Evolutionary conservation across 2,113 vertebrate genomes (phyloP).

Genomic region (Amphilophus citrinellus): DNA sequence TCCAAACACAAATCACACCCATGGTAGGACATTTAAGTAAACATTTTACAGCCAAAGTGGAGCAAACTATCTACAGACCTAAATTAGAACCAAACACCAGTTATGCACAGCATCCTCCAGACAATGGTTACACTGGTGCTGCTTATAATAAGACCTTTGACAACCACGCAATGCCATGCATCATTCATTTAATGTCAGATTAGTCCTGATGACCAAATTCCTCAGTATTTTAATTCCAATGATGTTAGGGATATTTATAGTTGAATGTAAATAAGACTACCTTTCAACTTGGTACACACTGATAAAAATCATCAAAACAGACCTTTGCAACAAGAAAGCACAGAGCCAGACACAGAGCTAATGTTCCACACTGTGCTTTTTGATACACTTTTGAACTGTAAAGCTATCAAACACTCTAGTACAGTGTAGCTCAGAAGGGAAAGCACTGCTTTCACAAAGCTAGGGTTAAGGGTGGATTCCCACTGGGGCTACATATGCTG

Average conservation of each 20-base stretch:
- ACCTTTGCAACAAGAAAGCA: background rate
- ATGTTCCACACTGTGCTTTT: slow-evolving; percentile 19
- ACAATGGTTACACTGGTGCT: too few species aligned
- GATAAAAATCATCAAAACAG: background rate
- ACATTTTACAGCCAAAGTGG: too few species aligned
- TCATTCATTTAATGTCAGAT: too few species aligned
- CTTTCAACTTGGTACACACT: background rate
- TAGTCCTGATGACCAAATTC: too few species aligned
- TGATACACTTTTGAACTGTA: slow-evolving; percentile 31
- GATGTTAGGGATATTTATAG: background rate
- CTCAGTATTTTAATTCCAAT: too few species aligned
- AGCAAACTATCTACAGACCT: too few species aligned
- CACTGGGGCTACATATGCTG: slow-evolving; percentile 16
- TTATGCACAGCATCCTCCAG: too few species aligned
- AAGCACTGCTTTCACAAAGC: slow-evolving; percentile 18
- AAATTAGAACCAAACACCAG: too few species aligned
- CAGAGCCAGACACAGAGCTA: background rate
- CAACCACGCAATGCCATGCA: too few species aligned
- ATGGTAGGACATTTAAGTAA: too few species aligned
- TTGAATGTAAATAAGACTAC: background rate
- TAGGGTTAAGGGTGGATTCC: slow-evolving; percentile 21
- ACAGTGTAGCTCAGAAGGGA: background rate
- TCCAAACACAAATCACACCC: too few species aligned
- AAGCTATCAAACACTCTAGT: slow-evolving; percentile 10
- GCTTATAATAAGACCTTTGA: too few species aligned